Conservation (phyloP, 2,113 vertebrate species). For the Leucosticte australis region DNA sequence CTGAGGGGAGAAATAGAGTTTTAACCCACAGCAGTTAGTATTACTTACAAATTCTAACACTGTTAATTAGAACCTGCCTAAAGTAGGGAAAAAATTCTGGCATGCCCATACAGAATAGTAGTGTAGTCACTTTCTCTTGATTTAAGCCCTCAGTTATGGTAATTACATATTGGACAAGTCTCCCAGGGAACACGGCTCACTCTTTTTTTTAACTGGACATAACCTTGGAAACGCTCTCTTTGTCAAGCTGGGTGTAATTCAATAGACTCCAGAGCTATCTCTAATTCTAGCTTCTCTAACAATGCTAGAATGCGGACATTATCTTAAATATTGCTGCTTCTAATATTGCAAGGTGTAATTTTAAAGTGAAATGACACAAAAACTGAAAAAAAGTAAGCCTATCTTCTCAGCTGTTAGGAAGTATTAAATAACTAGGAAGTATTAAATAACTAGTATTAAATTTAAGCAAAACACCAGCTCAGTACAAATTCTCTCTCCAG, state of each 20-base stretch:
- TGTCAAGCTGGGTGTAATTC: neutral
- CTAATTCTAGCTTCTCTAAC: neutral
- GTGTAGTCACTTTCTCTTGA: slow-evolving; percentile 17
- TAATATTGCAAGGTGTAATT: neutral
- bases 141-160: neutral
- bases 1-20: slow-evolving; percentile 16
- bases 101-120: neutral
- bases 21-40: slow-evolving; percentile 6
- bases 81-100: neutral
- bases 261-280: neutral
- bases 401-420: neutral
- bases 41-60: slow-evolving; percentile 41
- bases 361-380: neutral
- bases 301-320: neutral
- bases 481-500: neutral
- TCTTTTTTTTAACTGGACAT: neutral
- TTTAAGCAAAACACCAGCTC: neutral
- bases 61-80: slow-evolving; percentile 52
- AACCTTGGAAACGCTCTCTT: neutral
- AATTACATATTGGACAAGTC: slow-evolving; percentile 45
- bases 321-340: neutral
- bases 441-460: neutral
- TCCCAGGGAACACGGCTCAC: neutral
- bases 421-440: neutral
- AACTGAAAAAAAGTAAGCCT: neutral